Evolutionary conservation across 2,888 invertebrate species (phyloP).

Genomic region (Hyalella azteca): DNA sequence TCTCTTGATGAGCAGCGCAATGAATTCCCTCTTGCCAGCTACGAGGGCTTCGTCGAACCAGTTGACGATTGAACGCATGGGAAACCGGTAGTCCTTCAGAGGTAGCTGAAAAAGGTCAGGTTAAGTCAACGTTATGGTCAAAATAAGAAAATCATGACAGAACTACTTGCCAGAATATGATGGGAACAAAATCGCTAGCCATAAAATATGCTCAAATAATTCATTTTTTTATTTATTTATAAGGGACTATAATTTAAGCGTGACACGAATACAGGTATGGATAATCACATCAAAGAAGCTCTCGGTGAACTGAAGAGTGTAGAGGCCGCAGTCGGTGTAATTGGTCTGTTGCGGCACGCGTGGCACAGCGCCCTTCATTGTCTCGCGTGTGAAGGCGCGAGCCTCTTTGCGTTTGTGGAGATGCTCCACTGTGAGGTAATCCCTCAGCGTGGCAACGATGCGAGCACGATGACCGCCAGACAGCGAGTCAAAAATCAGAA

Average conservation of each 20-base stretch:
- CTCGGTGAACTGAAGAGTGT: conserved; percentile 93
- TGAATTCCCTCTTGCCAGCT: conserved; percentile 83
- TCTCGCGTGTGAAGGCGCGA: conserved; percentile 78
- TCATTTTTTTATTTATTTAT: too few species aligned
- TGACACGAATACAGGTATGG: too few species aligned
- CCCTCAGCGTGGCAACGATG: conserved; percentile 87
- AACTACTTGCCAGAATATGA: not conserved
- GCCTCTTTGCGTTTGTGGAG: conserved; percentile 70
- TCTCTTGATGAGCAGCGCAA: conserved; percentile 76
- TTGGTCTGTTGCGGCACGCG: conserved; percentile 98
- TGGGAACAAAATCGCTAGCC: not conserved
- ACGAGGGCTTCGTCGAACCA: conserved; percentile 90
- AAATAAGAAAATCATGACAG: not conserved
- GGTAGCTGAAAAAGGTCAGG: conserved; percentile 72
- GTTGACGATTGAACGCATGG: conserved; percentile 78
- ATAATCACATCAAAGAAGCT: conserved; percentile 83
- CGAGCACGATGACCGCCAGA: conserved; percentile 78
- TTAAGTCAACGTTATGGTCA: not conserved
- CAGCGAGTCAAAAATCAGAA: conserved; percentile 93
- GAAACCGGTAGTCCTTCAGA: conserved; percentile 79
- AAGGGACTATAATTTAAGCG: too few species aligned
- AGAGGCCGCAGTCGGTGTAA: conserved; percentile 95
- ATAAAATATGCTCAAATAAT: not conserved
- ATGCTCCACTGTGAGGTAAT: conserved; percentile 88
- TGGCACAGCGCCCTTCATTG: conserved; percentile 84